Evolutionary conservation across 2,797 vertebrate genomes (phyloP).

Genomic region (Microhierax caerulescens): DNA sequence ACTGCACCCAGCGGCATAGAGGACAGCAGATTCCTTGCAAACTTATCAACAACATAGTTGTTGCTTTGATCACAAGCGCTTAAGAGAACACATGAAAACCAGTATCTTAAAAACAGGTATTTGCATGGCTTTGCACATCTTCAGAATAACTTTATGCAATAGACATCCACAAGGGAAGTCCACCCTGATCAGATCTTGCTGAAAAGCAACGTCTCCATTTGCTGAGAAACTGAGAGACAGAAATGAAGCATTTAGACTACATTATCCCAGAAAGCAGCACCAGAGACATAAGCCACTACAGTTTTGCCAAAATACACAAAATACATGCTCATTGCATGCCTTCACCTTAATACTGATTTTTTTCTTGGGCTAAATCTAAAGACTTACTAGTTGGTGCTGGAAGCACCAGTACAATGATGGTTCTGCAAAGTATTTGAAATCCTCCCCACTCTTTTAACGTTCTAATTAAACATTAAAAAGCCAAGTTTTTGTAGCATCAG

Average conservation of each 20-base stretch:
- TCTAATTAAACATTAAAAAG: background rate
- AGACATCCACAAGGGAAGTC: background rate
- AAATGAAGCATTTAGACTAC: background rate
- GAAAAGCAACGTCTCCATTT: background rate
- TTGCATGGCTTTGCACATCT: background rate
- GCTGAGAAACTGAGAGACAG: background rate
- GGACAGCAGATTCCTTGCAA: conserved; percentile 87
- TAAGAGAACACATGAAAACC: background rate
- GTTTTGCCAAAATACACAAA: background rate
- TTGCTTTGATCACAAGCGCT: conserved; percentile 89
- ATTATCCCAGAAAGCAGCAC: background rate
- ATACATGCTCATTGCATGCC: background rate
- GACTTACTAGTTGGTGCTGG: background rate
- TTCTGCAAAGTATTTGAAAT: background rate
- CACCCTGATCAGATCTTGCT: background rate
- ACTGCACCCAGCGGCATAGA: conserved; percentile 85
- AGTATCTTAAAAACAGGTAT: background rate
- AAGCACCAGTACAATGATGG: background rate
- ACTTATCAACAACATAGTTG: conserved; percentile 87
- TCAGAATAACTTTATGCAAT: background rate
- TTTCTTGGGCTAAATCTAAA: background rate
- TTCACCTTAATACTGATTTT: background rate
- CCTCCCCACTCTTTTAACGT: background rate
- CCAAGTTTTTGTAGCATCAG: background rate
- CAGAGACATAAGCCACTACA: background rate